Conservation (phyloP, 2,797 vertebrate genomes). For the Carcharodon carcharias region DNA sequence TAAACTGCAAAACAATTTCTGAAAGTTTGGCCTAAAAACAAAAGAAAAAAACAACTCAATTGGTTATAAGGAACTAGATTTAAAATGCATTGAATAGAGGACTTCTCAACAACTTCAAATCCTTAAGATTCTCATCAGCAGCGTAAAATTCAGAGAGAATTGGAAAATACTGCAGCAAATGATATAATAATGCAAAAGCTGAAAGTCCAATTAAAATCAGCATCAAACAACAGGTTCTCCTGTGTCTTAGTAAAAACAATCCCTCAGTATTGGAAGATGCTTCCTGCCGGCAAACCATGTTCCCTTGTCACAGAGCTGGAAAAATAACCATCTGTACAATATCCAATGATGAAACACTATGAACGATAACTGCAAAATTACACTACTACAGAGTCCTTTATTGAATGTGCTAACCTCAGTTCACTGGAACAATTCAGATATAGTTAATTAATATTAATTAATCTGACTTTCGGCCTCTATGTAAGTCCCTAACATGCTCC, state of each 20-base stretch:
- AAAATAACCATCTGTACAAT: not conserved
- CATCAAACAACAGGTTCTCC: not conserved
- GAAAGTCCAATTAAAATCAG: not conserved
- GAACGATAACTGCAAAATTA: not conserved
- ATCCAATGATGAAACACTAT: not conserved
- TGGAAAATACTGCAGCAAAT: not conserved
- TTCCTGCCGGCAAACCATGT: not conserved
- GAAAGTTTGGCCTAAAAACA: conserved; percentile 55
- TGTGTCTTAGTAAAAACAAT: not conserved
- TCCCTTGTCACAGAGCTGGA: not conserved
- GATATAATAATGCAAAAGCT: not conserved
- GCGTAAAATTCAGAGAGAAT: not conserved
- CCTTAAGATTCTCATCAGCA: not conserved
- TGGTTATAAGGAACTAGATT: not conserved
- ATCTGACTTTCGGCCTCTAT: not conserved
- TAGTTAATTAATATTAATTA: not conserved
- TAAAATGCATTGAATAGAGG: no score
- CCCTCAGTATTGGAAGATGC: not conserved
- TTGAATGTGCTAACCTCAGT: not conserved
- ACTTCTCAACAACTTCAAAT: not conserved
- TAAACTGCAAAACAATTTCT: conserved; percentile 54
- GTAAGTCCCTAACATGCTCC: not conserved
- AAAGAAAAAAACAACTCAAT: conserved; percentile 28
- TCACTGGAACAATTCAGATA: not conserved
- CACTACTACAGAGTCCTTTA: not conserved